A percentile compares a stretch with the other conserved stretches of the same genome.
Evolutionary conservation across 35 echinoderm and acorn worm species (phyloP).

Genomic region (Amphiura filiformis): DNA sequence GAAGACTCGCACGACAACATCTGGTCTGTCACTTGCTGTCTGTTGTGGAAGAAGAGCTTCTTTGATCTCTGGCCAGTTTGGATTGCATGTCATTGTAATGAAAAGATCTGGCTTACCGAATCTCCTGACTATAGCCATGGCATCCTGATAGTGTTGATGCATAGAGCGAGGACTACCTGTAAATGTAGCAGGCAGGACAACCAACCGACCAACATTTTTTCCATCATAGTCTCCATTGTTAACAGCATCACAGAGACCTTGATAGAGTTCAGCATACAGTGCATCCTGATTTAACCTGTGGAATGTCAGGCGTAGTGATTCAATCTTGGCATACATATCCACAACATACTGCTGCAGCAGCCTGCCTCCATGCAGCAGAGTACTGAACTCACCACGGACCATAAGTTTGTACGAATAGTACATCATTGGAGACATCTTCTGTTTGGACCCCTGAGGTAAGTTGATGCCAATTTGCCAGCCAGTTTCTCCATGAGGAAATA

Average conservation of each 20-base stretch:
- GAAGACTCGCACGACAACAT: conserved; percentile 35
- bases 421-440: neutral
- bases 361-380: conserved; percentile 1
- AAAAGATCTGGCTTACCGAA: conserved; percentile 34
- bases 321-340: conserved; percentile 47
- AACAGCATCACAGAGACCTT: conserved; percentile 18
- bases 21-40: conserved; percentile 24
- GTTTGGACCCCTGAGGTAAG: neutral
- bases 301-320: neutral
- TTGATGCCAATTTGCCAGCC: conserved; percentile 2
- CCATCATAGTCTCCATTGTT: neutral
- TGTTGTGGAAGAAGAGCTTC: conserved; percentile 17
- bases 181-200: conserved; percentile 37
- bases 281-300: neutral
- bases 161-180: conserved; percentile 21
- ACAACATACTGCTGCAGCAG: conserved; percentile 34
- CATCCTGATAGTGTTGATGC: conserved; percentile 14
- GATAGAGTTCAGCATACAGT: conserved; percentile 21
- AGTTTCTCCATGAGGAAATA: neutral
- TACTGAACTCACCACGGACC: neutral
- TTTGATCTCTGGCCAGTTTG: conserved; percentile 46
- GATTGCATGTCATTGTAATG: conserved; percentile 48
- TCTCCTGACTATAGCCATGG: conserved; percentile 40
- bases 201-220: neutral
- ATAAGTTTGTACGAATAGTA: neutral